A percentile compares a stretch with the other conserved stretches of the same genome.
These are phyloP conservation scores for Heterodera filipjevi DNA, from an alignment of 2,888 invertebrate species.

Conservation along the genomic window DNA sequence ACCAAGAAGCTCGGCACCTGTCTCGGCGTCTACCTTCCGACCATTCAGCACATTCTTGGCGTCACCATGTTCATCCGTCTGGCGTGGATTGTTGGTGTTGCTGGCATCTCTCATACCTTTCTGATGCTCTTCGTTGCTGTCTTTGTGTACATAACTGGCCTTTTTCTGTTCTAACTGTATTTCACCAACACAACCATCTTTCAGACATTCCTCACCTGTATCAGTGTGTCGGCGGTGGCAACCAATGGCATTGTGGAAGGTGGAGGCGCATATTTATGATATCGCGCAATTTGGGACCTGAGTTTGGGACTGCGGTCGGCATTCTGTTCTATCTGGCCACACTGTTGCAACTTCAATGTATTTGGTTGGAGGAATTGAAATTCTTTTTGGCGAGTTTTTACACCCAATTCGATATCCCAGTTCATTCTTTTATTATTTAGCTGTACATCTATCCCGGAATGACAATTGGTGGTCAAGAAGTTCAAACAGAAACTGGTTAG, in stretches of 20 bases:
- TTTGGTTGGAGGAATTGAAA: conserved; percentile 79
- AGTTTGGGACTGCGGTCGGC: conserved; percentile 98
- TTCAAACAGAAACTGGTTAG: conserved; percentile 57
- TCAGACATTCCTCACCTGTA: conserved; percentile 72
- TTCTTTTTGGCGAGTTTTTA: conserved; percentile 62
- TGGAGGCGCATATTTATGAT: conserved; percentile 99
- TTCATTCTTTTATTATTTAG: conserved; percentile 38
- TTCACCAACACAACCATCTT: background rate
- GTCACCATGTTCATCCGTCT: conserved; percentile 98
- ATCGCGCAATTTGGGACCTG: conserved; percentile 85
- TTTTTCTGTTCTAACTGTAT: background rate
- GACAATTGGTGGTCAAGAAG: conserved; percentile 63
- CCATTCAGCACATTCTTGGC: conserved; percentile 99
- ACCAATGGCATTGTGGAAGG: conserved; percentile 95
- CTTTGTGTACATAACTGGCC: conserved; percentile 66
- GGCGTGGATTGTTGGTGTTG: conserved; percentile 93
- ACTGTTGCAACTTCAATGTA: conserved; percentile 99
- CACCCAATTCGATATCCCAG: too few species aligned
- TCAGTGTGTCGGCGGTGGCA: conserved; percentile 98
- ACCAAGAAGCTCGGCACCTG: conserved; percentile 88
- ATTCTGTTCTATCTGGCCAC: conserved; percentile 96
- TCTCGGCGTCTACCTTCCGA: conserved; percentile 95
- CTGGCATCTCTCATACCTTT: conserved; percentile 90
- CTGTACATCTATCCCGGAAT: conserved; percentile 61
- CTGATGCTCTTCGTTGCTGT: conserved; percentile 82